These are phyloP conservation scores for Callipepla squamata DNA, from an alignment of 2,113 vertebrate species.

Conservation along the genomic window DNA sequence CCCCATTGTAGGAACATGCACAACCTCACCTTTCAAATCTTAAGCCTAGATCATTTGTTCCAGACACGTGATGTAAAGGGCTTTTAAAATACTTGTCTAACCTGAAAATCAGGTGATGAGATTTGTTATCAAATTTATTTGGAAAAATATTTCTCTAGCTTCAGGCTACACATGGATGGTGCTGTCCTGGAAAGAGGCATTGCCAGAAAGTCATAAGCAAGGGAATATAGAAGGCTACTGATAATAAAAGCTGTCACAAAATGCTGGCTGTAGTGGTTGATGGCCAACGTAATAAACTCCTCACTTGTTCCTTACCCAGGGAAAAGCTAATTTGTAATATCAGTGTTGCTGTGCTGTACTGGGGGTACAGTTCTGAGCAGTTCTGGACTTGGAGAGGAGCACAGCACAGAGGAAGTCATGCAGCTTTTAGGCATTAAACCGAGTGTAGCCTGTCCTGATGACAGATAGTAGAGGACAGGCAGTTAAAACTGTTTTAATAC, in stretches of 20 bases:
- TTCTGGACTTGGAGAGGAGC: background rate
- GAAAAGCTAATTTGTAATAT: background rate
- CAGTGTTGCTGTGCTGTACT: background rate
- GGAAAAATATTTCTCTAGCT: conserved; percentile 25
- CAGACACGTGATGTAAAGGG: background rate
- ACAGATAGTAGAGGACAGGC: background rate
- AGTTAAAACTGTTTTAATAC: background rate
- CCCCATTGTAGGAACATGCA: background rate
- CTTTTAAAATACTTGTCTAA: background rate
- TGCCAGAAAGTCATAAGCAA: conserved; percentile 10
- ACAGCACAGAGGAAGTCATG: background rate
- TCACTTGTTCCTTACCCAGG: background rate
- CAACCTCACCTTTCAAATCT: background rate
- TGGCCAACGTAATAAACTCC: conserved; percentile 5
- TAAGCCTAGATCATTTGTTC: background rate
- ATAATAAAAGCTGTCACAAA: conserved; percentile 33
- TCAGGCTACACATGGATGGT: background rate
- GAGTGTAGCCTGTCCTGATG: background rate
- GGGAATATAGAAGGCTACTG: background rate
- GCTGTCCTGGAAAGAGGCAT: background rate
- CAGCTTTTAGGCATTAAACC: background rate
- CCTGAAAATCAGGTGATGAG: conserved; percentile 18
- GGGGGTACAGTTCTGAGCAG: background rate
- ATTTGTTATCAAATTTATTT: conserved; percentile 10
- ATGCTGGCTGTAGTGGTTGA: background rate